phyloP scores from a whole-genome alignment of 2,113 vertebrate species.

The Syrrhaptes paradoxus region DNA sequence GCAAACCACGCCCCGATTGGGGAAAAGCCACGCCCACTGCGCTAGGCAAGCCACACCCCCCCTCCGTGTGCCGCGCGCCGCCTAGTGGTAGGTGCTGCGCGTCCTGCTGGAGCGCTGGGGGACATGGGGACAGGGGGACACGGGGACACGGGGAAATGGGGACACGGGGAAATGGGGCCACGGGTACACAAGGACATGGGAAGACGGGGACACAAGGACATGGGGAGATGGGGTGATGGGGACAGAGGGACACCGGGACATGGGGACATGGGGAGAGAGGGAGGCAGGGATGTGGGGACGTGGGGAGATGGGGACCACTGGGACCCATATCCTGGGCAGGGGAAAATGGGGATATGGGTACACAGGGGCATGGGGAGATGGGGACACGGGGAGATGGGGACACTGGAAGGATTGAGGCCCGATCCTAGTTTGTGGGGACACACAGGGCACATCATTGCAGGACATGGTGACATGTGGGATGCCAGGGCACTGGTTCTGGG shows the following conservation, averaged over 20 bases:
- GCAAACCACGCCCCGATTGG: neutral
- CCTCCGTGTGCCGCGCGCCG: neutral
- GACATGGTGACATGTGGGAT: neutral
- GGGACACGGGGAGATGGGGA: neutral
- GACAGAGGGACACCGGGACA: neutral
- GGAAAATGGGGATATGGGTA: no score
- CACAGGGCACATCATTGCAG: accelerated
- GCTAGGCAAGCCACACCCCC: neutral
- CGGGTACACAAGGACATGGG: no score
- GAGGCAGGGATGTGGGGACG: no score
- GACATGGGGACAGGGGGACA: no score
- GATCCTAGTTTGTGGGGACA: neutral
- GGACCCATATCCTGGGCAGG: no score
- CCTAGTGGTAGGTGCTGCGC: neutral
- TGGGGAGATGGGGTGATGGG: accelerated
- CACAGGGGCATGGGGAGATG: no score
- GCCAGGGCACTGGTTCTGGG: neutral
- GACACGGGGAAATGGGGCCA: no score
- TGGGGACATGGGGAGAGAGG: no score
- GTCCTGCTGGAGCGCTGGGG: neutral
- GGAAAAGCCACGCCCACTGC: neutral
- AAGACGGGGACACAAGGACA: neutral
- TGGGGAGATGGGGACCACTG: neutral
- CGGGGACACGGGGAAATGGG: neutral
- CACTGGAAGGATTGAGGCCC: accelerated